These are phyloP conservation scores for Drosophila chauvacae DNA, from an alignment of 1,140 invertebrate genomes.

Conservation along the genomic window DNA sequence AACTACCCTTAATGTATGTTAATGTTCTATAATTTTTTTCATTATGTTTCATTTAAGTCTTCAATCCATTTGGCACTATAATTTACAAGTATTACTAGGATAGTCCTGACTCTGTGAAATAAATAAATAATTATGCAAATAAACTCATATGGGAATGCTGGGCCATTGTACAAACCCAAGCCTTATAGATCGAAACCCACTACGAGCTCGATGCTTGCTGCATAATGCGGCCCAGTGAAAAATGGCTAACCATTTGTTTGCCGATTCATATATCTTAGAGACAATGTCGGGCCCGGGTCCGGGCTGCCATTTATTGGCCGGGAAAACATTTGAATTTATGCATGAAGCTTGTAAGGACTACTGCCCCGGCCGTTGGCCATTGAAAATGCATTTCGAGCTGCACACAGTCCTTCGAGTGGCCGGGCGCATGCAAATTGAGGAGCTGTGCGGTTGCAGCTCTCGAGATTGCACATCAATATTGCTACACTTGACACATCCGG, in stretches of 20 bases:
- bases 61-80: background rate
- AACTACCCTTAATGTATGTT: too few relatives aligned
- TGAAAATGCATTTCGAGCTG: conserved; percentile 73
- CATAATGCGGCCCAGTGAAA: conserved; percentile 43
- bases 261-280: conserved; percentile 66
- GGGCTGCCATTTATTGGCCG: conserved; percentile 38
- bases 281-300: conserved; percentile 47
- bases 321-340: conserved; percentile 77
- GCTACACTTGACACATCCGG: conserved; percentile 71
- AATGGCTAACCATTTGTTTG: conserved; percentile 66
- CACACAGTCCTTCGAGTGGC: conserved; percentile 34
- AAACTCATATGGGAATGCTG: background rate
- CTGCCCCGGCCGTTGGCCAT: conserved; percentile 29
- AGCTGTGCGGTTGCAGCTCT: conserved; percentile 57
- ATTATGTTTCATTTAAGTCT: background rate
- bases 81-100: background rate
- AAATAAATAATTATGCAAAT: background rate
- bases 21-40: background rate
- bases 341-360: conserved; percentile 52
- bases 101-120: background rate
- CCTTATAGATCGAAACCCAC: conserved; percentile 18
- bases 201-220: background rate
- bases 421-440: conserved; percentile 67
- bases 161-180: conserved; percentile 20
- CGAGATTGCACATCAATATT: conserved; percentile 75